Evolutionary conservation across 1,140 invertebrate genomes (phyloP).

Genomic region (Venturia canescens): DNA sequence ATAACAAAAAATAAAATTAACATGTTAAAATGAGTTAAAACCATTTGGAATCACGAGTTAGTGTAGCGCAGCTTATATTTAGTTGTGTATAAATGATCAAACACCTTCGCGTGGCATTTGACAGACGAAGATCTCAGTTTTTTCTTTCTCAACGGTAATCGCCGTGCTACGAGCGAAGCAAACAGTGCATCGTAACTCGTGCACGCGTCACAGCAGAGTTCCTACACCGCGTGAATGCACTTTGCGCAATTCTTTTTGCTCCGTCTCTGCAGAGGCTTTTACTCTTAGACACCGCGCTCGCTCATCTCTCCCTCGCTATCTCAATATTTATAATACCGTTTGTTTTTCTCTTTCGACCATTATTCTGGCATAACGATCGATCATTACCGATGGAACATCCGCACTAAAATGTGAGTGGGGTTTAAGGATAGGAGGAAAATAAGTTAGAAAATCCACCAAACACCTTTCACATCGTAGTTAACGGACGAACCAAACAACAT

Average conservation of each 20-base stretch:
- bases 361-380: too few species aligned
- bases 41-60: neutral
- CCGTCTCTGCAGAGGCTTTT: neutral
- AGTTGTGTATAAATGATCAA: constrained; percentile 16
- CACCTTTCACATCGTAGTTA: too few species aligned
- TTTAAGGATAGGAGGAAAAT: too few species aligned
- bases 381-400: too few species aligned
- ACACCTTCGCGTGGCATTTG: constrained; percentile 21
- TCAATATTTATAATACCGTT: neutral
- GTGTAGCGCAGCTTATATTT: too few species aligned
- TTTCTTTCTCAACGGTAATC: constrained; percentile 37
- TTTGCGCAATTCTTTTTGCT: constrained; percentile 12
- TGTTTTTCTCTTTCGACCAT: neutral
- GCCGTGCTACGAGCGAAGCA: neutral
- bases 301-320: constrained; percentile 13
- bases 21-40: neutral
- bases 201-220: neutral
- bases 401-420: too few species aligned
- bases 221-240: neutral
- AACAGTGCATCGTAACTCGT: constrained; percentile 36
- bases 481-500: too few species aligned
- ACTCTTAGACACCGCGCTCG: neutral
- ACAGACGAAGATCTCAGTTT: constrained; percentile 19
- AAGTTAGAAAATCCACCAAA: too few species aligned
- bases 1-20: neutral